These are phyloP conservation scores for Sternotherus odoratus DNA, from an alignment of 2,797 vertebrate species.

Conservation along the genomic window DNA sequence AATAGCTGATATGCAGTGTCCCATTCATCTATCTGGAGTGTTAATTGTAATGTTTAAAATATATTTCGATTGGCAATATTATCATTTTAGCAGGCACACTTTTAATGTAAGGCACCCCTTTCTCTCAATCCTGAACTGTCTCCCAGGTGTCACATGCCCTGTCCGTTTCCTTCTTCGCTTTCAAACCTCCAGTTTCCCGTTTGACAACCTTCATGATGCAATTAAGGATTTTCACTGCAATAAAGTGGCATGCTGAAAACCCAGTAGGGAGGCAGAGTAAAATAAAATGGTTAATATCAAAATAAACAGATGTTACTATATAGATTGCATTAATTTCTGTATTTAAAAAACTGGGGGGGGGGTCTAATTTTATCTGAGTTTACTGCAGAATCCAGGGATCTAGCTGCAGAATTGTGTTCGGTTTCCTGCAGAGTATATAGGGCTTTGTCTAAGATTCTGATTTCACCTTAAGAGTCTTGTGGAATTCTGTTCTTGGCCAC, in stretches of 20 bases:
- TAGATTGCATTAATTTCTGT: background rate
- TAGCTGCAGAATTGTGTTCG: background rate
- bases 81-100: background rate
- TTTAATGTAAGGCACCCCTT: background rate
- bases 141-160: background rate
- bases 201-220: background rate
- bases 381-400: background rate
- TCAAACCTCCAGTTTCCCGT: background rate
- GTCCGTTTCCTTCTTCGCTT: background rate
- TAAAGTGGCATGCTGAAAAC: background rate
- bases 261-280: background rate
- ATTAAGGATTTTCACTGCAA: background rate
- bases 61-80: background rate
- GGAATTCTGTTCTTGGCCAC: constrained; percentile 20
- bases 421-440: background rate
- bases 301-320: background rate
- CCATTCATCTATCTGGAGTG: background rate
- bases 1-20: background rate
- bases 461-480: constrained; percentile 25
- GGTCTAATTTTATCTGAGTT: background rate
- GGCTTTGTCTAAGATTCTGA: background rate
- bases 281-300: background rate
- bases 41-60: background rate
- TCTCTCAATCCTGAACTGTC: background rate
- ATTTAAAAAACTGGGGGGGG: background rate